A percentile compares a stretch with the other conserved stretches of the same genome.
phyloP scores from a whole-genome alignment of 2,113 vertebrate genomes.

The Rafetus swinhoei region DNA sequence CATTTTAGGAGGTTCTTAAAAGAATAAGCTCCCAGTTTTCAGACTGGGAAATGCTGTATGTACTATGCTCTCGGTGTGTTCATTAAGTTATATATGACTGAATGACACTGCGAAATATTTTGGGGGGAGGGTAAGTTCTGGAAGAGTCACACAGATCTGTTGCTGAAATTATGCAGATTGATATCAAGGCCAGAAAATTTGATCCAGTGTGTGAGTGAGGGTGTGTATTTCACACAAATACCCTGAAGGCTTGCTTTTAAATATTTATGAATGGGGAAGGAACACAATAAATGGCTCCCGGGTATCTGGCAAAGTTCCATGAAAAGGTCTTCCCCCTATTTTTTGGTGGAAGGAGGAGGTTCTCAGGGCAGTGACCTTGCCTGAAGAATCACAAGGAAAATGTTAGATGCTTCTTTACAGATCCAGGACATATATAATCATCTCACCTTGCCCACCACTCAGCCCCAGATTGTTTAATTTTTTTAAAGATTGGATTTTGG shows the following conservation, averaged over 20 bases:
- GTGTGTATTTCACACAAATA: slow-evolving; percentile 53
- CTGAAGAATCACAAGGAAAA: slow-evolving; percentile 58
- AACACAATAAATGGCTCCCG: not conserved
- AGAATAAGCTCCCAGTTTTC: not conserved
- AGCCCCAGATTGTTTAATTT: not conserved
- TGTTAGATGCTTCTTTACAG: not conserved
- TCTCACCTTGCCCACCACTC: not conserved
- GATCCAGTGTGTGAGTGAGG: slow-evolving; percentile 22
- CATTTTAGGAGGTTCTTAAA: not conserved
- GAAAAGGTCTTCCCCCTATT: slow-evolving; percentile 27
- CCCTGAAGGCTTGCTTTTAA: not conserved
- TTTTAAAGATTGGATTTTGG: not conserved
- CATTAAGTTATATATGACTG: slow-evolving; percentile 37
- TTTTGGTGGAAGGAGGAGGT: not conserved
- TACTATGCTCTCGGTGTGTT: not conserved
- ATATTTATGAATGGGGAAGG: slow-evolving; percentile 69
- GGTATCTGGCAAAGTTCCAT: slow-evolving; percentile 41
- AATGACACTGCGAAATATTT: slow-evolving; percentile 48
- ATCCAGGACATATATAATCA: not conserved
- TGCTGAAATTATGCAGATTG: slow-evolving; percentile 16
- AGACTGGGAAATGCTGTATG: not conserved
- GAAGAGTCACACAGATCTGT: not conserved
- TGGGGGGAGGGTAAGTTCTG: not conserved
- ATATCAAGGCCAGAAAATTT: slow-evolving; percentile 20
- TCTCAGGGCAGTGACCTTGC: slow-evolving; percentile 37